Conservation (phyloP, 1,140 invertebrate species). For the Drosophila yakuba region DNA sequence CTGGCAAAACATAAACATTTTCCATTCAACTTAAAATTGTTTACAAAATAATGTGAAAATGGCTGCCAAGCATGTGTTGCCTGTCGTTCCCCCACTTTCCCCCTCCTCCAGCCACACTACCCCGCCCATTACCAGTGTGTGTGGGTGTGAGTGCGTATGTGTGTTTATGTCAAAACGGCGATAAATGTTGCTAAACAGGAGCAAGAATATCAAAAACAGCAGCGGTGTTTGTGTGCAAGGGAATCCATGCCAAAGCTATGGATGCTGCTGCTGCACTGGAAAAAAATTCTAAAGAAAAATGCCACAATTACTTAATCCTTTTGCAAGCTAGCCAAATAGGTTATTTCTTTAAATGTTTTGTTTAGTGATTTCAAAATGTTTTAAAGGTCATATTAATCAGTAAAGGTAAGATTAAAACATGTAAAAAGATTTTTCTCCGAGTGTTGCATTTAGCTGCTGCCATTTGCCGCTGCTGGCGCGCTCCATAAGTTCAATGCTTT, state of each 20-base stretch:
- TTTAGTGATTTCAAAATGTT: too few relatives aligned
- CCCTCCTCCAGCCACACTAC: not conserved
- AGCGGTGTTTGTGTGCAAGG: slow-evolving; percentile 43
- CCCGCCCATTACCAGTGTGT: not conserved
- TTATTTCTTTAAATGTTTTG: too few relatives aligned
- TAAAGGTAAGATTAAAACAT: too few relatives aligned
- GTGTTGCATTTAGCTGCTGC: slow-evolving; percentile 1
- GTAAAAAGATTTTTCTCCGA: not conserved
- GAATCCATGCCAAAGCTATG: slow-evolving; percentile 41
- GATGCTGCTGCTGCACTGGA: slow-evolving; percentile 4
- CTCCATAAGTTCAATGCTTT: slow-evolving; percentile 56
- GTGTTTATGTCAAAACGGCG: slow-evolving; percentile 72
- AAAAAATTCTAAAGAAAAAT: not conserved
- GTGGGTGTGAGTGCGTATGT: slow-evolving; percentile 27
- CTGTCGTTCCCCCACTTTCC: slow-evolving; percentile 28
- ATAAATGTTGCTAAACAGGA: slow-evolving; percentile 79
- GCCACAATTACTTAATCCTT: too few relatives aligned
- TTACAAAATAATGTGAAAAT: slow-evolving; percentile 83
- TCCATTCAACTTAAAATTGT: slow-evolving; percentile 82
- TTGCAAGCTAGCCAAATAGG: too few relatives aligned
- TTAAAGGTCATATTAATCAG: too few relatives aligned
- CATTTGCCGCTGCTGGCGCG: slow-evolving; percentile 2
- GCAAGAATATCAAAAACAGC: slow-evolving; percentile 54
- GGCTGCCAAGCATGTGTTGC: slow-evolving; percentile 78
- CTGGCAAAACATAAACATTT: slow-evolving; percentile 71